Evolutionary conservation across 2,888 invertebrate genomes (phyloP), one percentile per base, ranked within the genome.

Genomic region (Athalia circularis): DNA sequence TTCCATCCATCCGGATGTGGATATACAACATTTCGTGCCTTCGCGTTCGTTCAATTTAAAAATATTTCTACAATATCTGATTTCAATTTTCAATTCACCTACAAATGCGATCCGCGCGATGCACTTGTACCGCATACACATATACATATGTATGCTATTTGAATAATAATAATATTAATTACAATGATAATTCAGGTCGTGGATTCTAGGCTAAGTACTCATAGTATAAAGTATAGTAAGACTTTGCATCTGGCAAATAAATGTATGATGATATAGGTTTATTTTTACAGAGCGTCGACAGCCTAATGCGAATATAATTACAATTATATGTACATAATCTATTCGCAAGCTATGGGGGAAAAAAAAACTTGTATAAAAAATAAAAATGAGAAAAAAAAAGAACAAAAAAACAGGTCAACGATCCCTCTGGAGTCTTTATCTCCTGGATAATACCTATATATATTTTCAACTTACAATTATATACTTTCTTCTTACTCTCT

Each of bases 261-360:
- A 15, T 62, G 43, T 43, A 29, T 8, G 62, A 62, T 43, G 29
- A 62, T 15, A 45, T n/a, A n/a, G 47, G 59, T 45, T 59, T 7
- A 59, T 45, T 43, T 11, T 9, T 9, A 54, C 9, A 2, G 13
- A 9, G 47, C 45, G 59, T 57, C 57, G 59, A 47, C 13, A 47
- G 15, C 13, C 59, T 72, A 72, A 72, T 72, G 72, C 59, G 72
- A 72, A 72, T 72, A 72, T 72, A 72, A 72, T 72, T 50, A 72
- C 59, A 59, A 45, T 47, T 59, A 57, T 50, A 68, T 13, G n/a
- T 47, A 68, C n/a, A 61, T 11, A 43, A 52, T 29, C n/a, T 5
- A 68, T 47, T 47, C 65, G 47, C 54, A 52, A 29, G 47, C 8
- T 52, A 54, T 52, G 68, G 68, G 50, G 29, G 68, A 68, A 29